These are phyloP conservation scores for Phrynocephalus versicolor DNA, from an alignment of 2,113 vertebrate species.

Conservation along the genomic window DNA sequence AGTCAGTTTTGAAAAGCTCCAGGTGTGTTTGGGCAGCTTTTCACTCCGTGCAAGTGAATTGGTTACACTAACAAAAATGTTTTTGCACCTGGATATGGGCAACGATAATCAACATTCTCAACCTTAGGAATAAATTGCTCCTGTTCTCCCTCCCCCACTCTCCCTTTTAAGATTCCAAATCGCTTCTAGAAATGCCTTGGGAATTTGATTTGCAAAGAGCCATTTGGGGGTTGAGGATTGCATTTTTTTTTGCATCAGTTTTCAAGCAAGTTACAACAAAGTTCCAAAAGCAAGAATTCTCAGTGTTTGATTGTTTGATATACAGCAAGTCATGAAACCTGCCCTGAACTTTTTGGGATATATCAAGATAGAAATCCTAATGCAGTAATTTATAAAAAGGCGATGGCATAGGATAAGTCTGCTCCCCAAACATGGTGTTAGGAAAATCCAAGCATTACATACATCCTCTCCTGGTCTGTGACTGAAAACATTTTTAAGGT, in stretches of 20 bases:
- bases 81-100: conserved; percentile 63
- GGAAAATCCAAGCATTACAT: not conserved
- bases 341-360: not conserved
- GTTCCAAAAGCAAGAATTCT: not conserved
- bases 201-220: conserved; percentile 11
- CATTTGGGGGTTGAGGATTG: not conserved
- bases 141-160: not conserved
- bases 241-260: not conserved
- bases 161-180: conserved; percentile 2
- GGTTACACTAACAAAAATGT: conserved; percentile 68
- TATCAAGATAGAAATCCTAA: not conserved
- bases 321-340: not conserved
- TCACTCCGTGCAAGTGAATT: conserved; percentile 54
- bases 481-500: not conserved
- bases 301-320: not conserved
- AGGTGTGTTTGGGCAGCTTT: conserved; percentile 64
- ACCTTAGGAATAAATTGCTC: conserved; percentile 8
- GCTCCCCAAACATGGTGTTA: not conserved
- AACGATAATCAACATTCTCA: conserved; percentile 26
- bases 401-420: not conserved
- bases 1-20: conserved; percentile 63
- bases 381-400: not conserved
- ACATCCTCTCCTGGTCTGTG: not conserved
- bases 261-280: not conserved
- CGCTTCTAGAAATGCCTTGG: conserved; percentile 18